Percentiles rank a stretch among this genome's conserved stretches.
phyloP scores from a whole-genome alignment of 2,113 vertebrate species.

The Chinchilla lanigera region DNA sequence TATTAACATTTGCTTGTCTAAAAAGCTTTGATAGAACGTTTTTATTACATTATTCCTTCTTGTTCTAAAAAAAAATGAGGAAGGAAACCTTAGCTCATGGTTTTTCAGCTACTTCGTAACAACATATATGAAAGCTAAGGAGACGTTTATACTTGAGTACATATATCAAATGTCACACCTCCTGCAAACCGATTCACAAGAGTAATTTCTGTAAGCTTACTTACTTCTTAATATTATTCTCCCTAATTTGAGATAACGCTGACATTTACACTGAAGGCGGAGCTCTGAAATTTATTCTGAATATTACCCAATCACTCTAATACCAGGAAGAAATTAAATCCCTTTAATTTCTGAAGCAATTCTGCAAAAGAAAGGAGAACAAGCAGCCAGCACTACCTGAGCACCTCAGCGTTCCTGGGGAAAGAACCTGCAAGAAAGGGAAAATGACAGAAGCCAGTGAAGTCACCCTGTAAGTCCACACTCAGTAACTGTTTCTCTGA shows the following conservation, averaged over 20 bases:
- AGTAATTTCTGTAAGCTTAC: conserved; percentile 74
- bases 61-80: conserved; percentile 52
- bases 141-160: conserved; percentile 61
- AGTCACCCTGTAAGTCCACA: neutral
- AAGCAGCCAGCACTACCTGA: neutral
- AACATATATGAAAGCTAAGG: conserved; percentile 62
- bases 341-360: conserved; percentile 62
- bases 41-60: conserved; percentile 56
- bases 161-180: conserved; percentile 80
- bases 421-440: neutral
- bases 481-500: neutral
- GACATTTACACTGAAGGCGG: conserved; percentile 77
- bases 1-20: conserved; percentile 56
- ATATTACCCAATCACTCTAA: conserved; percentile 68
- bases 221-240: conserved; percentile 77
- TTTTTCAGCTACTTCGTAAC: conserved; percentile 65
- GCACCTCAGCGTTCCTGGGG: neutral
- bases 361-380: conserved; percentile 1
- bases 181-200: conserved; percentile 74
- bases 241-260: conserved; percentile 66
- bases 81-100: conserved; percentile 19
- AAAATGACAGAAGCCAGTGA: neutral
- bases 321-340: conserved; percentile 66
- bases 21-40: conserved; percentile 32
- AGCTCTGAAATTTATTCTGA: conserved; percentile 71